Evolutionary conservation across 92 coral and sea anemone genomes (phyloP), one percentile per base, ranked within the genome.

Genomic region (Epizoanthus ramosus): DNA sequence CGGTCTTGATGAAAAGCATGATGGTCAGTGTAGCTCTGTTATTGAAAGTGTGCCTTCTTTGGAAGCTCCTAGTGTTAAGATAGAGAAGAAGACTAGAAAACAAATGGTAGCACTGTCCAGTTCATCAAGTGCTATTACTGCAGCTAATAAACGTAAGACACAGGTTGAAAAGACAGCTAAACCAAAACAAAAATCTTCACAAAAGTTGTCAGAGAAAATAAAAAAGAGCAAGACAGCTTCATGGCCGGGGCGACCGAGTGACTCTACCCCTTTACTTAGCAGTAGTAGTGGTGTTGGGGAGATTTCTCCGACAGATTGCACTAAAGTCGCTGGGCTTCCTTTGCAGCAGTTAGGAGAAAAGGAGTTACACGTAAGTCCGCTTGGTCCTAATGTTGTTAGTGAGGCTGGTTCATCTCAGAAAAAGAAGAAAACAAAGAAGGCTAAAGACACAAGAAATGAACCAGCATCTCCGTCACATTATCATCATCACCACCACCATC

Each of bases 401-500:
- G 68, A 37, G 16, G 33, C 80, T 31, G 54, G 19, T 35, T 28
- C 23, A 0, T 60, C 66, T 33, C 41, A 77, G 24, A 77, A 61
- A 77, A 77, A 77, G 33, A 59, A 33, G 58, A 77, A 77, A 58
- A 60, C 23, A 28, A 77, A 61, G 8, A 39, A 39, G 28, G 6
- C 53, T 0, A 24, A 56, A 58, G 68, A 35, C 3, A 57, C 50
- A 12, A 47, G 17, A 10, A 73, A 2, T 53, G 68, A 75, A 58
- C 45, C 37, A 14, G 82, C 22, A 21, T 18, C 10, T 5, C 61
- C 37, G 24, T 69, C 61, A 57, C 57, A 54, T 19, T 65, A 73
- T 28, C 82, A 58, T 5, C 68, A 75, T 19, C 79, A 79, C n/a
- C 89, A 79, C 31, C 90, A 87, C 9, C 80, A 87, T n/a, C 87